Base-by-base conservation (phyloP, 2,888 invertebrate species). In the Notocelia uddmanniana region DNA sequence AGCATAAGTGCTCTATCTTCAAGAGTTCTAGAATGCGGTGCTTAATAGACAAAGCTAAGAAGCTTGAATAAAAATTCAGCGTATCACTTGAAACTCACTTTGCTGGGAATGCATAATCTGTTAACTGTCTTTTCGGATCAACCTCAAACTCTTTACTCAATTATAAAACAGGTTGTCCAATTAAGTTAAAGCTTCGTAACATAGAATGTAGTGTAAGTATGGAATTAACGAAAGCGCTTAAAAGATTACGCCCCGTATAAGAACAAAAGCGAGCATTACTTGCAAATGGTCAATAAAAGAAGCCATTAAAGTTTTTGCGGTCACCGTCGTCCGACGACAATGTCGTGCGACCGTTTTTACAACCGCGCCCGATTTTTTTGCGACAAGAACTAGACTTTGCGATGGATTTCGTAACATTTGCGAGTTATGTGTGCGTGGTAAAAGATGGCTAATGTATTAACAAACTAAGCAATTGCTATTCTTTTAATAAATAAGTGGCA, bases 211-310 rank as follows among this genome's bases (percentile, higher is more conserved):
- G 19, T 50, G 48, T 50, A 57, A 72, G 62, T 72, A 72, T 60
- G 73, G 76, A 75, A 74, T 73, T 74, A 74, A 75, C 69, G 69
- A 76, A 81, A 82, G 79, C 77, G 79, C 80, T 85, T 84, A 83
- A 84, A 81, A 85, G 82, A 86, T 89, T 85, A 86, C 81, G 79
- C 78, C 74, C 73, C 77, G 75, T 75, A 77, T 74, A 67, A 76
- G 79, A 81, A 84, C 83, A 86, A 87, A 84, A 84, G 79, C 80
- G 78, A 76, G 82, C 81, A 85, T 88, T 84, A 86, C 79, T 80
- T 77, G 80, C 77, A 84, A 88, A 90, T 86, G 86, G 87, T 77
- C 89, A 79, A 89, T 91, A 90, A 91, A 90, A 88, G 85, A 79
- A 80, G 79, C 81, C 88, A 84, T 89, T 89, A 89, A 89, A 87